Evolutionary conservation across 2,113 vertebrate genomes (phyloP).

Genomic region (Steatornis caripensis): DNA sequence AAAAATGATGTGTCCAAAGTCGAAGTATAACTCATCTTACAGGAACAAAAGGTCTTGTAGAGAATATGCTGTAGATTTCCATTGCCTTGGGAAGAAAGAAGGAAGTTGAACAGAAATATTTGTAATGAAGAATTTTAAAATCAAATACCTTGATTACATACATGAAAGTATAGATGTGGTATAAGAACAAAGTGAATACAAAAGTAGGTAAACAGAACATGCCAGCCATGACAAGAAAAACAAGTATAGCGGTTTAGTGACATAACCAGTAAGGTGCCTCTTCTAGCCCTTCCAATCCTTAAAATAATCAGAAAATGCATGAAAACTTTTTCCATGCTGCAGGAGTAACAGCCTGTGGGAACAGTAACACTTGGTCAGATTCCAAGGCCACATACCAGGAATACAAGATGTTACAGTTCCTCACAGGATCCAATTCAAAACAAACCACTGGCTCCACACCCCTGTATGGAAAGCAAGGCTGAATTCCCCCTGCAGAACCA

Average conservation of each 20-base stretch:
- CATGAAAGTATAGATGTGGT: background rate
- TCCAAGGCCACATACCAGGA: background rate
- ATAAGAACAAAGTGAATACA: background rate
- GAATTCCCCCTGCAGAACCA: too few species aligned
- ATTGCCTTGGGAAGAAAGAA: background rate
- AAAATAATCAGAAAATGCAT: background rate
- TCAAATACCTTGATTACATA: background rate
- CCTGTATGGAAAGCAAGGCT: background rate
- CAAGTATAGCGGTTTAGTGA: background rate
- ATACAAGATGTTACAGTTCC: background rate
- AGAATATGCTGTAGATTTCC: background rate
- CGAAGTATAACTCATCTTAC: background rate
- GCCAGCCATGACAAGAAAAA: background rate
- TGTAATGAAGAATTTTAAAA: background rate
- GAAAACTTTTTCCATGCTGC: background rate
- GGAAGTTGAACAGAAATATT: background rate
- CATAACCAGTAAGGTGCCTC: background rate
- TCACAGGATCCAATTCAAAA: background rate
- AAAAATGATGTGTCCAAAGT: background rate
- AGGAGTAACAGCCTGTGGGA: background rate
- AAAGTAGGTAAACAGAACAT: background rate
- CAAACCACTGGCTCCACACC: background rate
- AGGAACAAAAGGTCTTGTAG: background rate
- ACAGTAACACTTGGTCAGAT: background rate
- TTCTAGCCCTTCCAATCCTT: background rate